Evolutionary conservation across 2,113 vertebrate genomes (phyloP).

Genomic region (Sphyrna mokarran): DNA sequence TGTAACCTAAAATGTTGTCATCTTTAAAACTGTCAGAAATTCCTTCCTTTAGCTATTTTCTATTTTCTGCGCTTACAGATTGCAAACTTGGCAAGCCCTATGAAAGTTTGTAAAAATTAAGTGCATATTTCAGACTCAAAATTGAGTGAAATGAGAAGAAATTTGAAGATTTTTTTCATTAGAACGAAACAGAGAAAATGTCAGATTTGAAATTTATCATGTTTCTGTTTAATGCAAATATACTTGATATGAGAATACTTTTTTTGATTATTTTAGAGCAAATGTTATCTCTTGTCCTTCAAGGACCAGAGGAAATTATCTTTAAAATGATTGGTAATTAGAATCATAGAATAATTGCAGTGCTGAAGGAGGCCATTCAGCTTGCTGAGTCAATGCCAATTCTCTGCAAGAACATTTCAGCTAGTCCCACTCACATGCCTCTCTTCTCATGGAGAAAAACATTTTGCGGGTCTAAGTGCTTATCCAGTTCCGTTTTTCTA

Average conservation of each 20-base stretch:
- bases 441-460: background rate
- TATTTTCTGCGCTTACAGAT: background rate
- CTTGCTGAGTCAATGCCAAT: background rate
- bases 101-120: background rate
- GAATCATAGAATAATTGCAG: background rate
- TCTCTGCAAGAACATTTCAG: background rate
- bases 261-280: background rate
- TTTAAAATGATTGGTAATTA: background rate
- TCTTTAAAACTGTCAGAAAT: background rate
- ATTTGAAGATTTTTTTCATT: background rate
- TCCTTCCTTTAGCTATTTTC: background rate
- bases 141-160: background rate
- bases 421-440: background rate
- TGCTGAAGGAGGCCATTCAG: background rate
- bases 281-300: background rate
- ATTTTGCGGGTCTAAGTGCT: background rate
- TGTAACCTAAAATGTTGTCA: background rate
- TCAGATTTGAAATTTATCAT: background rate
- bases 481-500: background rate
- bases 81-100: background rate
- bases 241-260: background rate
- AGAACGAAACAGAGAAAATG: background rate
- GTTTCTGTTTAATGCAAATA: background rate
- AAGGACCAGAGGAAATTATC: background rate
- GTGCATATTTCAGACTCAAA: background rate